Conservation (phyloP, 1,140 invertebrate species). For the Globodera rostochiensis region DNA sequence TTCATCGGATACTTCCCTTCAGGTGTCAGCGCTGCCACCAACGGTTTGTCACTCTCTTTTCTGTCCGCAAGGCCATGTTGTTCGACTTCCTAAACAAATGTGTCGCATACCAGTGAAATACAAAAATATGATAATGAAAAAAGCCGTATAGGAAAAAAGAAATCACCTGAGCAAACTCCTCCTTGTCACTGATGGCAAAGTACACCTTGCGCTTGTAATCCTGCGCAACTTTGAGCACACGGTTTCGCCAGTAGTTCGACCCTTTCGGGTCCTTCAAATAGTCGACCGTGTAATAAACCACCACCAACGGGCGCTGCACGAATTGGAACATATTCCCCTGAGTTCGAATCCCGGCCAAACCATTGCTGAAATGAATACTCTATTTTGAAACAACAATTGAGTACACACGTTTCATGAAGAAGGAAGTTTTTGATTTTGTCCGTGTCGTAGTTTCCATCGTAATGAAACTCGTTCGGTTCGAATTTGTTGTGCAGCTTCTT, state of each 20-base stretch:
- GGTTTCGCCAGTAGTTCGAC: constrained; percentile 99
- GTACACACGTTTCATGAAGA: constrained; percentile 58
- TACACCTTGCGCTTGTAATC: constrained; percentile 77
- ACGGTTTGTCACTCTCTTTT: constrained; percentile 83
- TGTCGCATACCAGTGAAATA: constrained; percentile 51
- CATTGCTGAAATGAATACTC: constrained; percentile 74
- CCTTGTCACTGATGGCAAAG: constrained; percentile 87
- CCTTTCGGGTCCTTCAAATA: constrained; percentile 94
- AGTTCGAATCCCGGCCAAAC: constrained; percentile 85
- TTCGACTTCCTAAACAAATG: constrained; percentile 72
- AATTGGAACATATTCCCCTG: constrained; percentile 83
- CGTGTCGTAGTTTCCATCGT: constrained; percentile 74
- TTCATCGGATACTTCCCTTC: constrained; percentile 87
- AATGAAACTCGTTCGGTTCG: constrained; percentile 77
- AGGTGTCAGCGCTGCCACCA: constrained; percentile 78
- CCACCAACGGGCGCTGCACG: constrained; percentile 76
- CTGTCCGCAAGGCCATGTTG: constrained; percentile 85
- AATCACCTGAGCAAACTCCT: constrained; percentile 80
- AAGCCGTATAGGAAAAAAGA: not conserved
- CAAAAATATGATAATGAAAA: not conserved
- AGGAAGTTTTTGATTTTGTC: constrained; percentile 78
- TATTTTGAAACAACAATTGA: not conserved
- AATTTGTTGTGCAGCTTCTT: constrained; percentile 88
- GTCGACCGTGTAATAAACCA: constrained; percentile 91
- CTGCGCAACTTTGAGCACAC: constrained; percentile 90